Evolutionary conservation across 1,140 invertebrate genomes (phyloP).

Genomic region (Drosophila eugracilis): DNA sequence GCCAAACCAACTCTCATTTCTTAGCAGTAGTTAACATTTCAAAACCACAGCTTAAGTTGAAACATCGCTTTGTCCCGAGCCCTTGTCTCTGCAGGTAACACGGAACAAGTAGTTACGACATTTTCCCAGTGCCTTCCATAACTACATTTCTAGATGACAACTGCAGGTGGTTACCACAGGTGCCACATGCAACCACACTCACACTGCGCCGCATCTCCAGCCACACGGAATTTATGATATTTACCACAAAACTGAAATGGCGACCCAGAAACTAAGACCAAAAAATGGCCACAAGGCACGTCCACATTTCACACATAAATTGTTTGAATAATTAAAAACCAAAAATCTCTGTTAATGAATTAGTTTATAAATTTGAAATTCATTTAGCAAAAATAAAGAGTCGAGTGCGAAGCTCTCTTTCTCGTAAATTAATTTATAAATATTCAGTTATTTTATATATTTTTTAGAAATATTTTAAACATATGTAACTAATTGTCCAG

Average conservation of each 20-base stretch:
- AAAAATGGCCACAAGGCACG: conserved; percentile 26
- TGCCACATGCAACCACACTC: conserved; percentile 3
- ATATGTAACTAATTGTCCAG: no score
- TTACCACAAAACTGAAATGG: conserved; percentile 9
- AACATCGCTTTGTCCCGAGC: conserved; percentile 35
- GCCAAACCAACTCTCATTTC: neutral
- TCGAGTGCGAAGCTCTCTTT: neutral
- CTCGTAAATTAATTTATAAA: no score
- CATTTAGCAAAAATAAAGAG: neutral
- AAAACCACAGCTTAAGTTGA: conserved; percentile 49
- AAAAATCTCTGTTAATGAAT: conserved; percentile 3
- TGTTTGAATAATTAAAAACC: conserved; percentile 4
- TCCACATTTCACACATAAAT: conserved; percentile 1
- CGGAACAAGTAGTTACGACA: conserved; percentile 1
- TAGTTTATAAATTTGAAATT: conserved; percentile 1
- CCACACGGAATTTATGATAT: conserved; percentile 15
- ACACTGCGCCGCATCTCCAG: neutral
- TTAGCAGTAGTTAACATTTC: conserved; percentile 42
- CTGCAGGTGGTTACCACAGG: conserved; percentile 11
- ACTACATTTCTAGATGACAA: neutral
- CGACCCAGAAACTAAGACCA: neutral
- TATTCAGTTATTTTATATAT: no score
- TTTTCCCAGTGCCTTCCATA: no score
- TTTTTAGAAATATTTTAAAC: no score
- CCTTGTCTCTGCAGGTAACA: conserved; percentile 11